Evolutionary conservation across 2,797 vertebrate genomes (phyloP).

Genomic region (Syngnathus rostellatus): DNA sequence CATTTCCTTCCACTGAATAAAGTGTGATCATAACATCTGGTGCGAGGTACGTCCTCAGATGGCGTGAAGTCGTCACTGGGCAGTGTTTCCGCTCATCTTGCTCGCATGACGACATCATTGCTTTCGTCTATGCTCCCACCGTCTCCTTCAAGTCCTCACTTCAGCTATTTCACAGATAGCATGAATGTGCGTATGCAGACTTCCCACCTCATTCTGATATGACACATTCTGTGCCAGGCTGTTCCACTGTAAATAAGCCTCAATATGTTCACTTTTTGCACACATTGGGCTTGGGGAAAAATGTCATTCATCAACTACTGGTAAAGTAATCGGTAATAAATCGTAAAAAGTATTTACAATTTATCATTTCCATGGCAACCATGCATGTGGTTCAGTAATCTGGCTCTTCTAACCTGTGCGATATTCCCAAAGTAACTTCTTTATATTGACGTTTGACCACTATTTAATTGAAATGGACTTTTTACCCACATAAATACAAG

Average conservation of each 20-base stretch:
- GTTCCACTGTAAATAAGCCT: not conserved
- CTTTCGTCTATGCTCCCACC: not conserved
- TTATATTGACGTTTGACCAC: not conserved
- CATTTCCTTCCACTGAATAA: constrained; percentile 8
- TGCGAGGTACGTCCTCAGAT: constrained; percentile 6
- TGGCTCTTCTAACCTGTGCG: not conserved
- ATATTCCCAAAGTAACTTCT: not conserved
- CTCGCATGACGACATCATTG: not conserved
- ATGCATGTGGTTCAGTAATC: not conserved
- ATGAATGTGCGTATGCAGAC: constrained; percentile 51
- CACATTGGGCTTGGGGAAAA: not conserved
- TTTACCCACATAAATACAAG: no score
- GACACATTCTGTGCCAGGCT: constrained; percentile 2
- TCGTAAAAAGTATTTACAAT: not conserved
- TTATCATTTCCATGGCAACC: not conserved
- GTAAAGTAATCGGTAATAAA: not conserved
- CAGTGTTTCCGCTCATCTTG: not conserved
- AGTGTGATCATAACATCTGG: constrained; percentile 16
- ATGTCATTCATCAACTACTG: not conserved
- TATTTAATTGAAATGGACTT: not conserved
- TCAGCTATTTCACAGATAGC: constrained; percentile 58
- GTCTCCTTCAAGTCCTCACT: not conserved
- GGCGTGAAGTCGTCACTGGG: not conserved
- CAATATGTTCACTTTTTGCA: not conserved
- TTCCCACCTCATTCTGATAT: constrained; percentile 35